Evolutionary conservation across 53 echinoderm and acorn worm genomes (phyloP), one percentile per base, ranked within the genome.

Genomic region (Antedon mediterranea): DNA sequence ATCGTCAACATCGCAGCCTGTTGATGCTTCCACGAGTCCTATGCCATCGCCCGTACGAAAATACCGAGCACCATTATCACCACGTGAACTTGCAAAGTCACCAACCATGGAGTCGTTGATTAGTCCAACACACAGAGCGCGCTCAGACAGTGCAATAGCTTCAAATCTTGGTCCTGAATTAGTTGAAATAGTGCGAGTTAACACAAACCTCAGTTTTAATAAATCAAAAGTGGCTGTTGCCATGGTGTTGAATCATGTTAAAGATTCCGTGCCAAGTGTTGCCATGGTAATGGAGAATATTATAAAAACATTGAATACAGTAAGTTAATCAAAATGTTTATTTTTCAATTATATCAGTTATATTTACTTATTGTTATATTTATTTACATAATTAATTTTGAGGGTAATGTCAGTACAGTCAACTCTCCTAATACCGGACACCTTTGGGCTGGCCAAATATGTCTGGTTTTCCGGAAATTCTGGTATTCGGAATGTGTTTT

Each of bases 151-250:
- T 57, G 74, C 77, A 11, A 80, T 93, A 70, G 90, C 98, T 7
- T 1, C 57, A 18, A 57, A 43, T 26, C 84, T 98, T 20, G 84
- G 87, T 23, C 78, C 82, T 33, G 92, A 98, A 34, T 81, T 98
- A 30, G 86, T 98, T 32, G 98, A 98, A 84, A 79, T 84, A 42
- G 92, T 98, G 29, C 87, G 98, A 31, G 82, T 76, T 30, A 74
- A 86, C 75, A 98, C 98, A 28, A 87, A 89, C 13, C 72, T 98
- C 31, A 98, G 98, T 82, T 92, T 86, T 43, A 88, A 90, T 43
- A 88, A 88, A 76, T 98, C 87, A 3, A 88, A 84, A 33, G 29
- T 74, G 9, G 92, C 98, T 11, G 84, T 98, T 4, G 84, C 43
- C 20, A 85, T 88, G 32, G 90, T 89, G 30, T 78, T 98, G 28